A percentile compares a stretch with the other conserved stretches of the same genome.
Conservation (phyloP, 2,113 vertebrate species). For the Scytalopus superciliaris region DNA sequence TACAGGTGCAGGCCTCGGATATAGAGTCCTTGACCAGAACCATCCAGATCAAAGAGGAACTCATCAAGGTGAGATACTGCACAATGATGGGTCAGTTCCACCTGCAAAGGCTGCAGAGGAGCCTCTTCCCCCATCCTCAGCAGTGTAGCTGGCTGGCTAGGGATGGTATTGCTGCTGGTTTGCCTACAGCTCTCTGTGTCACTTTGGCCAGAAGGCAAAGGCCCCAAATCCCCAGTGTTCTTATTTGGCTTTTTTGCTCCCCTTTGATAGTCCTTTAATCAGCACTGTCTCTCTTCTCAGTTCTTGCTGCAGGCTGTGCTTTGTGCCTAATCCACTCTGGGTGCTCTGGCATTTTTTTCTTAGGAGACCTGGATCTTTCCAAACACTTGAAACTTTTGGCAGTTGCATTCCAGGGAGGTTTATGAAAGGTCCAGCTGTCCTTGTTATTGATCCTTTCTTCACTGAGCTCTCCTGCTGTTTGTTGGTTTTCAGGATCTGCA, state of each 20-base stretch:
- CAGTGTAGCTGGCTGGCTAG: not conserved
- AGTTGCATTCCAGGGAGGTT: not conserved
- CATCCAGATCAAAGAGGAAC: conserved; percentile 83
- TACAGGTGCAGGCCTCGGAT: conserved; percentile 77
- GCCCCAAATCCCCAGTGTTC: not conserved
- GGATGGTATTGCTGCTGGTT: not conserved
- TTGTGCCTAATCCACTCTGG: not conserved
- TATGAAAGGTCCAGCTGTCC: not conserved
- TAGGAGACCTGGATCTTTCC: not conserved
- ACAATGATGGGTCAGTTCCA: not conserved
- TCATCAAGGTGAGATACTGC: conserved; percentile 80
- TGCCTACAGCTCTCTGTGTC: not conserved
- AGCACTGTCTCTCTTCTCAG: not conserved
- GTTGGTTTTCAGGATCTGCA: conserved; percentile 82
- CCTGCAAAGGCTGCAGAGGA: not conserved
- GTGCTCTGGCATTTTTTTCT: not conserved
- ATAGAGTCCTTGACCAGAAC: conserved; percentile 82
- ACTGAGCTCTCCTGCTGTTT: not conserved
- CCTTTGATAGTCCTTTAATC: not conserved
- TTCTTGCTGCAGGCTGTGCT: not conserved
- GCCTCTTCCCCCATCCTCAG: not conserved
- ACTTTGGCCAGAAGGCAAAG: not conserved
- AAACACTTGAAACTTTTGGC: not conserved
- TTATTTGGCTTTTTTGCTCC: not conserved
- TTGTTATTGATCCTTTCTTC: not conserved